Conservation (phyloP, 2,888 invertebrate genomes). For the Pseudoips prasinana region DNA sequence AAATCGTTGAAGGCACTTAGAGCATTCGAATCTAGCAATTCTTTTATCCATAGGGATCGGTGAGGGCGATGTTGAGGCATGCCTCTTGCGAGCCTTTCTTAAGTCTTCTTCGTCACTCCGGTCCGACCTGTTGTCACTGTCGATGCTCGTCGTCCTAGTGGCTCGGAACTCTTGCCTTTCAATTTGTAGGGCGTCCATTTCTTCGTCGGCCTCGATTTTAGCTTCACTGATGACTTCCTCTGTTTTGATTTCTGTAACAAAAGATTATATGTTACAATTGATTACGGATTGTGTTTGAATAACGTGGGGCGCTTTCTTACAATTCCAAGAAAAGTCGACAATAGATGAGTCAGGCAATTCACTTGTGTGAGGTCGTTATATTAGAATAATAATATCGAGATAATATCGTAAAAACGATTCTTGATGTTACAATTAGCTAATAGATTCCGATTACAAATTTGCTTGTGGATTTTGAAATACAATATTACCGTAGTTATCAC, state of each 20-base stretch:
- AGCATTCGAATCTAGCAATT: conserved; percentile 83
- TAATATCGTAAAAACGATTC: conserved; percentile 49
- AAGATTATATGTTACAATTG: conserved; percentile 67
- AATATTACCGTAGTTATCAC: too few relatives aligned
- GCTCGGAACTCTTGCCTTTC: conserved; percentile 56
- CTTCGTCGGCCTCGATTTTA: conserved; percentile 62
- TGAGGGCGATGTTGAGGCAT: conserved; percentile 66
- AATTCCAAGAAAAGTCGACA: conserved; percentile 77
- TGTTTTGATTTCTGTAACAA: conserved; percentile 80
- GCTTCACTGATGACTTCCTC: conserved; percentile 72
- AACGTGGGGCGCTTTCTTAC: conserved; percentile 69
- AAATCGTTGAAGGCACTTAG: conserved; percentile 87
- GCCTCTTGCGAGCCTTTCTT: conserved; percentile 61
- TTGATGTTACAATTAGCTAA: conserved; percentile 58
- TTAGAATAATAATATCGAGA: conserved; percentile 65
- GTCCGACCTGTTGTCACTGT: conserved; percentile 81
- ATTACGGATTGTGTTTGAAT: conserved; percentile 69
- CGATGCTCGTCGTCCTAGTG: conserved; percentile 71
- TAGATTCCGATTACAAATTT: conserved; percentile 40
- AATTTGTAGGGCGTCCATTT: conserved; percentile 59
- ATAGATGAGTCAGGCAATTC: conserved; percentile 75
- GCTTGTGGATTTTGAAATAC: too few relatives aligned
- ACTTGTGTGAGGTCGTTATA: conserved; percentile 50
- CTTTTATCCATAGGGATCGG: conserved; percentile 65
- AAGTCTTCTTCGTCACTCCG: conserved; percentile 74